Percentiles rank a stretch among this genome's conserved stretches.
phyloP scores from a whole-genome alignment of 2,888 invertebrate genomes.

The Cepaea hortensis region DNA sequence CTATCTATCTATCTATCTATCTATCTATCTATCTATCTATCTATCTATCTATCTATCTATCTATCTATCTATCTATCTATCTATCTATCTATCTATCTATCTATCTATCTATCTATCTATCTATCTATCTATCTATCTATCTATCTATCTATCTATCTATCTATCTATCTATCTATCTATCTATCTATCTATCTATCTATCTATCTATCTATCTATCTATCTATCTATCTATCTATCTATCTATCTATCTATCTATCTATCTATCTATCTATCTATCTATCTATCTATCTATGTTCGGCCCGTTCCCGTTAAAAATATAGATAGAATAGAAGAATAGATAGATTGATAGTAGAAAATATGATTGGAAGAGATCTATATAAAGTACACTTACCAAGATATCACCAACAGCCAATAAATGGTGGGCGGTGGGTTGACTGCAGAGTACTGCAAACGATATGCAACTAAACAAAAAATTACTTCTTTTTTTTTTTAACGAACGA shows the following conservation, averaged over 20 bases:
- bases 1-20: background rate
- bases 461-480: no score
- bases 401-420: no score
- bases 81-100: background rate
- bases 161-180: background rate
- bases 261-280: conserved; percentile 7
- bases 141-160: background rate
- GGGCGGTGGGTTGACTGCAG: no score
- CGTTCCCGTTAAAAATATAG: no score
- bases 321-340: no score
- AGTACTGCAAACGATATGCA: no score
- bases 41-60: background rate
- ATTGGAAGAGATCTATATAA: no score
- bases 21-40: background rate
- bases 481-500: no score
- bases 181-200: background rate
- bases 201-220: conserved; percentile 7
- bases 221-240: conserved; percentile 7
- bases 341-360: no score
- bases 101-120: background rate
- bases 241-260: conserved; percentile 7
- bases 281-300: conserved; percentile 1
- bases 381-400: no score
- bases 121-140: background rate
- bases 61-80: background rate